Conservation (phyloP, 2,888 invertebrate species). For the Troides helena region DNA sequence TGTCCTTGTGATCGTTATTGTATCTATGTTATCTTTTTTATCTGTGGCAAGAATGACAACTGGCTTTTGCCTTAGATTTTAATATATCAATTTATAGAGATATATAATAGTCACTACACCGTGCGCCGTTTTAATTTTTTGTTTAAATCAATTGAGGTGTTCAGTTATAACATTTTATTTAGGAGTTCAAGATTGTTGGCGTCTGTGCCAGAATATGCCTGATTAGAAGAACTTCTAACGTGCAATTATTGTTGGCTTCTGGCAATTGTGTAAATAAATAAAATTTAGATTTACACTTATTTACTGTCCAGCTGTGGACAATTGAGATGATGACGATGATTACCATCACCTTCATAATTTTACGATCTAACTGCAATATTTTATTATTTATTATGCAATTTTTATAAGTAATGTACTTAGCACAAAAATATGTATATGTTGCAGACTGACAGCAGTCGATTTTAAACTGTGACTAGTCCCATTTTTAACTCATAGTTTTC, state of each 20-base stretch:
- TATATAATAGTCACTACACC: neutral
- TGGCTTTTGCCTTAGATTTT: slow-evolving; percentile 34
- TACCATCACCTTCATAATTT: slow-evolving; percentile 2
- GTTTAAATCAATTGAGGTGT: neutral
- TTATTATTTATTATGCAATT: slow-evolving; percentile 17
- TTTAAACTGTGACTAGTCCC: slow-evolving; percentile 27
- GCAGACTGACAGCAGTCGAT: slow-evolving; percentile 12
- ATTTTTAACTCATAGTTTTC: slow-evolving; percentile 27
- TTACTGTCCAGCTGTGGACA: neutral
- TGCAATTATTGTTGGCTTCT: slow-evolving; percentile 25
- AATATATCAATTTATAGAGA: slow-evolving; percentile 21
- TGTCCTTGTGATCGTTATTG: slow-evolving; percentile 83
- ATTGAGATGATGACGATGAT: too few species aligned
- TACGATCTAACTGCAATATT: slow-evolving; percentile 1
- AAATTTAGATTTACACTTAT: slow-evolving; percentile 9
- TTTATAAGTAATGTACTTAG: slow-evolving; percentile 26
- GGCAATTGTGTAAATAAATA: slow-evolving; percentile 25
- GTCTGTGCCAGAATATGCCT: too few species aligned
- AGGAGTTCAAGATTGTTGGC: slow-evolving; percentile 6
- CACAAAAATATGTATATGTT: slow-evolving; percentile 23
- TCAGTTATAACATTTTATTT: neutral
- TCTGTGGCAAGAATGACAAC: slow-evolving; percentile 27
- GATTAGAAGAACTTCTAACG: neutral
- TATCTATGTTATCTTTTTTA: slow-evolving; percentile 33
- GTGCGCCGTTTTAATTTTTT: slow-evolving; percentile 5